These are phyloP conservation scores for Columba livia DNA, from an alignment of 2,113 vertebrate genomes.

Conservation along the genomic window DNA sequence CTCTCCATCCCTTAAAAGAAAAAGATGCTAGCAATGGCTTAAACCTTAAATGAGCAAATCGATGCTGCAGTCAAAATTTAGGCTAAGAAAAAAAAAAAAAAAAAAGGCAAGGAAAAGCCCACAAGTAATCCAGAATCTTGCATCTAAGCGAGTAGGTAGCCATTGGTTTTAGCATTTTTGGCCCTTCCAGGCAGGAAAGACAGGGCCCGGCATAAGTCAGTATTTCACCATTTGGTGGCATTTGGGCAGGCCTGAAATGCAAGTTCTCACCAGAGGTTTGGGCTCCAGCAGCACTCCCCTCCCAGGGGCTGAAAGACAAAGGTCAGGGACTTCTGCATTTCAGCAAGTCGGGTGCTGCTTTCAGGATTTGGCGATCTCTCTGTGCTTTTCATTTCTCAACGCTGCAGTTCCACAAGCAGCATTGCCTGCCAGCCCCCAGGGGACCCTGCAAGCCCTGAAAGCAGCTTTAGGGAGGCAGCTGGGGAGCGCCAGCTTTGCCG, in stretches of 20 bases:
- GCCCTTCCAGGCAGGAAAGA: neutral
- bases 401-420: accelerated
- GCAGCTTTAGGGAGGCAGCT: neutral
- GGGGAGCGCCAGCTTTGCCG: neutral
- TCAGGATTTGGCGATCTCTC: neutral
- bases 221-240: neutral
- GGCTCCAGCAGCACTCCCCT: neutral
- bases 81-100: neutral
- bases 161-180: neutral
- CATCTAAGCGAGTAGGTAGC: neutral
- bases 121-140: neutral
- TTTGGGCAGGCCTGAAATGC: neutral
- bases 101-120: neutral
- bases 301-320: neutral
- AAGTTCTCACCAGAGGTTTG: neutral
- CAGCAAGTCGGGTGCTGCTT: neutral
- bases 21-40: neutral
- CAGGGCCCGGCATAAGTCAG: neutral
- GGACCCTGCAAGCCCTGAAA: neutral
- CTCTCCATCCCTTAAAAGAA: neutral
- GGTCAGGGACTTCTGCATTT: neutral
- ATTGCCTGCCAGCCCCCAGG: accelerated
- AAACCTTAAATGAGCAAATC: neutral
- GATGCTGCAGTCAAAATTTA: neutral
- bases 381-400: neutral